These are phyloP conservation scores for Iselma pallidipennis DNA, from an alignment of 2,888 invertebrate genomes.

Conservation along the genomic window DNA sequence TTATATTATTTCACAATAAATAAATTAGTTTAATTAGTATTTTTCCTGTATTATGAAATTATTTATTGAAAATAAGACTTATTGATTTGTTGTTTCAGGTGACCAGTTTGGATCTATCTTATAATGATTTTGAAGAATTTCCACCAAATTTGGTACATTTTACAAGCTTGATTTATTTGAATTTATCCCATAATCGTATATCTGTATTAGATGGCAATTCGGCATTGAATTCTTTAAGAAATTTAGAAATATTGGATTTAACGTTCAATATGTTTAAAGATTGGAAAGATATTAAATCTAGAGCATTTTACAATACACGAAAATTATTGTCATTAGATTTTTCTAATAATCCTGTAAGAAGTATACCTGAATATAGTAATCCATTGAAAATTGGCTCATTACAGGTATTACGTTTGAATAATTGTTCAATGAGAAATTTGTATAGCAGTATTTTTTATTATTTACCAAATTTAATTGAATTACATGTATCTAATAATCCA, in stretches of 20 bases:
- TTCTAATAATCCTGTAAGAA: conserved; percentile 64
- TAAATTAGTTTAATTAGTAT: background rate
- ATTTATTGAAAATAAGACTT: background rate
- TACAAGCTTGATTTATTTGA: conserved; percentile 59
- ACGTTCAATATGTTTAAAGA: conserved; percentile 65
- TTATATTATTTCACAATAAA: conserved; percentile 11
- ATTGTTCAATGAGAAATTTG: conserved; percentile 64
- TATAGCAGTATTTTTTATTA: conserved; percentile 59
- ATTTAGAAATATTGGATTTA: conserved; percentile 65
- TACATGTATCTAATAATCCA: conserved; percentile 58
- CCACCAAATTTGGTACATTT: conserved; percentile 60
- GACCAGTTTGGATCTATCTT: conserved; percentile 65
- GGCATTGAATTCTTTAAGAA: conserved; percentile 53
- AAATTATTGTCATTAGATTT: conserved; percentile 65
- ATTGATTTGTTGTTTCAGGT: conserved; percentile 58
- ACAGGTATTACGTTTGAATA: conserved; percentile 62
- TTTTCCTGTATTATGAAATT: background rate
- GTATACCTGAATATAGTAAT: conserved; percentile 37
- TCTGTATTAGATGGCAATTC: conserved; percentile 32
- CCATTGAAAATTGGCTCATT: conserved; percentile 64
- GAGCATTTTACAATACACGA: conserved; percentile 56
- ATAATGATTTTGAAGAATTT: conserved; percentile 64
- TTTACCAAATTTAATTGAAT: conserved; percentile 59
- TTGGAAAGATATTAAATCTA: conserved; percentile 63
- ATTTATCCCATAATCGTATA: conserved; percentile 56